Conservation (phyloP, 2,113 vertebrate genomes). For the Leucoraja erinaceus region DNA sequence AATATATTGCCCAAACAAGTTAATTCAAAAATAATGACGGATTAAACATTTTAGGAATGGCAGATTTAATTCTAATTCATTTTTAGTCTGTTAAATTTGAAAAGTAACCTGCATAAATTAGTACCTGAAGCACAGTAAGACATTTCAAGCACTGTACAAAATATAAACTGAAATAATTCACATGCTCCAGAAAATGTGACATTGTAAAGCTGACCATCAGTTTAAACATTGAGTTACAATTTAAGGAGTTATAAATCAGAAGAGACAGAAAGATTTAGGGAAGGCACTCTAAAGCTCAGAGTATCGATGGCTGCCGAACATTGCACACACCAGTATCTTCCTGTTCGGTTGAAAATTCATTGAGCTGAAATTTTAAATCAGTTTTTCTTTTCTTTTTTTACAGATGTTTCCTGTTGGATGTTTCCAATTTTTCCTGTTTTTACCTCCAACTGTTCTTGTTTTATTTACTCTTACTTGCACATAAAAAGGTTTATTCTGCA, state of each 20-base stretch:
- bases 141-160: not conserved
- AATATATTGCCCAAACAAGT: not conserved
- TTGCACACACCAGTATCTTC: not conserved
- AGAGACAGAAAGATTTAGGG: not conserved
- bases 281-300: not conserved
- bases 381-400: too few relatives aligned
- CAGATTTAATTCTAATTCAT: not conserved
- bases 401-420: not conserved
- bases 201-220: not conserved
- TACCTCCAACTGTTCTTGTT: not conserved
- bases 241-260: not conserved
- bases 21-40: not conserved
- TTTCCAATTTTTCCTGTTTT: not conserved
- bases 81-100: not conserved
- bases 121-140: not conserved
- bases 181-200: not conserved
- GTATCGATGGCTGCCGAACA: not conserved
- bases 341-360: not conserved
- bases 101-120: not conserved
- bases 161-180: not conserved
- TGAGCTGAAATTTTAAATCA: not conserved
- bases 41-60: not conserved
- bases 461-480: not conserved
- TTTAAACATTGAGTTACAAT: not conserved
- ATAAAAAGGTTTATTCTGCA: not conserved